Evolutionary conservation across 2,113 vertebrate genomes (phyloP).

Genomic region (Brachyistius frenatus): DNA sequence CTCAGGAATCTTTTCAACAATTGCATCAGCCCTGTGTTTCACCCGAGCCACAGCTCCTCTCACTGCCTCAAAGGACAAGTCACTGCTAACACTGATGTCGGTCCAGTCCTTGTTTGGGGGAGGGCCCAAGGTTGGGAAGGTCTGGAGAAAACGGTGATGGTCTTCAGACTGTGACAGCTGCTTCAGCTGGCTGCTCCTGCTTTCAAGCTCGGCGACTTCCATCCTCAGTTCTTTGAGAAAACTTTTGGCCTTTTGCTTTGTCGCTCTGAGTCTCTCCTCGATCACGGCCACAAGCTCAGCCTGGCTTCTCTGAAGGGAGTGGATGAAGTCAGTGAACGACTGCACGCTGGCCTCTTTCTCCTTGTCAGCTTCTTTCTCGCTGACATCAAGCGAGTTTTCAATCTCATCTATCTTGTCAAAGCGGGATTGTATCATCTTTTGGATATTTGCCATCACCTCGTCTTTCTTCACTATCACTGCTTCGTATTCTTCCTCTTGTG

Average conservation of each 20-base stretch:
- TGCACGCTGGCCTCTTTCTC: slow-evolving; percentile 21
- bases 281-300: slow-evolving; percentile 34
- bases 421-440: slow-evolving; percentile 4
- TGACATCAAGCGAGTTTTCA: background rate
- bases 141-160: slow-evolving; percentile 42
- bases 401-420: slow-evolving; percentile 31
- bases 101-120: slow-evolving; percentile 1
- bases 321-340: slow-evolving; percentile 38
- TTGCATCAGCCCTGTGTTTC: background rate
- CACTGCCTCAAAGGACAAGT: background rate
- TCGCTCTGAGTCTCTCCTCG: slow-evolving; percentile 18
- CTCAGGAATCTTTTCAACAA: slow-evolving; percentile 26
- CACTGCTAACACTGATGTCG: background rate
- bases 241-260: slow-evolving; percentile 29
- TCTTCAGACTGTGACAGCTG: slow-evolving; percentile 46
- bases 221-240: slow-evolving; percentile 39
- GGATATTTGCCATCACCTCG: background rate
- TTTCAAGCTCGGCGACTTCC: slow-evolving; percentile 40
- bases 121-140: slow-evolving; percentile 8
- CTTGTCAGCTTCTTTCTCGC: background rate
- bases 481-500: slow-evolving; percentile 51
- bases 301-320: slow-evolving; percentile 26
- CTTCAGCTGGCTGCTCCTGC: slow-evolving; percentile 36
- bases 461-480: slow-evolving; percentile 21
- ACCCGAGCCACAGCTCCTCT: background rate